Base-by-base conservation (phyloP, 1,140 invertebrate genomes). In the Pinna nobilis region DNA sequence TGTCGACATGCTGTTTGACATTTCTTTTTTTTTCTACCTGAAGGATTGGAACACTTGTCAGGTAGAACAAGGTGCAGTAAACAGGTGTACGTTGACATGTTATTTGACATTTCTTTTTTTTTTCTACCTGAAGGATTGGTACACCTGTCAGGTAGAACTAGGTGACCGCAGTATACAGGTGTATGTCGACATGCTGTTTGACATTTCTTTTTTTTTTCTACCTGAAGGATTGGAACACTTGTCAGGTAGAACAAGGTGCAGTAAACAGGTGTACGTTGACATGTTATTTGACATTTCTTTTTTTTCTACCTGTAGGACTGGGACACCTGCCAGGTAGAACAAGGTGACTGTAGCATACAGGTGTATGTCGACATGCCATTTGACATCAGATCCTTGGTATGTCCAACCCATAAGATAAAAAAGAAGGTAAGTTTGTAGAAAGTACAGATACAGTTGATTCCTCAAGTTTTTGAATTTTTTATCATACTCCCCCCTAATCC, bases 321-420 rank as follows among this genome's bases (percentile, higher is more conserved):
- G 44, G 44, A 66, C n/a, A 66, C 63, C 4, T 28, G 30, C 3
- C 30, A 50, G n/a, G 47, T 51, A 3, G 20, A 78, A 18, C 74
- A 76, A 37, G 70, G 66, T 1, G 70, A 80, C 18, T 82, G 79
- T 23, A 81, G 51, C 63, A 47, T 88, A 9, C 82, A 85, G 50
- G 85, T 88, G 7, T 73, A 84, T 13, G 68, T 89, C 18, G 78
- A 88, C 49, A 89, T 89, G 88, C 88, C 88, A 13, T 89, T 87
- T 81, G 84, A 88, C 69, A 88, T 89, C 41, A 73, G 78, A 41
- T 76, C 61, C 18, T 74, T 89, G 30, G 61, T 80, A 13, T 83
- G 84, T 71, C 84, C 84, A 6, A 84, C 87, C 51, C 86, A 89
- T 57, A 78, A 75, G 47, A 70, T 88, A n/a, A 79, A 57, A 53